Base-by-base conservation (phyloP, 2,797 vertebrate genomes). In the Sylvia borin region DNA sequence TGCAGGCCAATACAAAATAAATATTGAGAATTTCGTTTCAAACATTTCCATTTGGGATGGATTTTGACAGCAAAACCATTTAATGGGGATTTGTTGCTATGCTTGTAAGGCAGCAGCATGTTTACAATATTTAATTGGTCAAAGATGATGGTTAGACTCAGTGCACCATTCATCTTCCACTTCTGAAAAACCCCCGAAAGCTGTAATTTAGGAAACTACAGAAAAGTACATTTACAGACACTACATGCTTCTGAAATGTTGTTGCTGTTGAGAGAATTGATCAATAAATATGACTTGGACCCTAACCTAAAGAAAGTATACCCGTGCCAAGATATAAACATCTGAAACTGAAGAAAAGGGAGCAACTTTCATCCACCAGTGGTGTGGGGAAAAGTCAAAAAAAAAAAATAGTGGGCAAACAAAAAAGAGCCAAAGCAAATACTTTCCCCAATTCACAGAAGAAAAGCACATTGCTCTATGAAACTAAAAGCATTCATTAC, bases 81-180 rank as follows among this genome's bases (percentile, higher is more conserved):
- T 68, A 17, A 72, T 47, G 13, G 10, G 18, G 58, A 65, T 77
- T 32, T 90, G 38, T 32, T 91, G 32, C 48, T 70, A 64, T 5
- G 17, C 15, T 65, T 65, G 2, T 48, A 70, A 68, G n/a, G 58
- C 43, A 78, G 27, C n/a, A 86, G n/a, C 25, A 67, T 7, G 11
- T 83, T 92, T 72, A 91, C 27, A 83, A 50, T 31, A 83, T 65
- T 85, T 82, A 85, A 80, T 81, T 80, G 88, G 38, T 22, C 74
- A 92, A 75, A 87, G 71, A 88, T 74, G 34, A 18, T 36, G 9
- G 34, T 73, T 31, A 89, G 34, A 87, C 32, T 90, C n/a, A 70
- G 45, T 64, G 42, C 11, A 82, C 60, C 31, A 82, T 42, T 88
- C 45, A 84, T 57, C 32, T 77, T 91, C 34, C 81, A 82, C 20